A percentile compares a stretch with the other conserved stretches of the same genome.
Evolutionary conservation across 2,113 vertebrate species (phyloP).

Genomic region (Tauraco erythrolophus): DNA sequence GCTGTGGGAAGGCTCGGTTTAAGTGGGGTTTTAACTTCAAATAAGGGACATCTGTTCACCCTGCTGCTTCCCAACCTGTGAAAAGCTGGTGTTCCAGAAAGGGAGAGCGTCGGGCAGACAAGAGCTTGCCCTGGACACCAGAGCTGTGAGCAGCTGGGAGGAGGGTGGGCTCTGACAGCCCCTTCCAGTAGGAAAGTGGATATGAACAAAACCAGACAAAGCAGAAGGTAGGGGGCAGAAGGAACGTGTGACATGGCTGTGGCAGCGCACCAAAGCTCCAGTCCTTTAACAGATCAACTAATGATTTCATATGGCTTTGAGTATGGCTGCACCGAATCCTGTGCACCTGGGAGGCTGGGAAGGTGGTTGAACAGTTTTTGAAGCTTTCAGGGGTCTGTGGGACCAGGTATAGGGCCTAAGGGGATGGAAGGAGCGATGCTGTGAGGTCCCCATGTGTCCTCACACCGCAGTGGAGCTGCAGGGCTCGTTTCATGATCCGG

Average conservation of each 20-base stretch:
- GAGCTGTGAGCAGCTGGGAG: not conserved
- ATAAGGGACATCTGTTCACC: slow-evolving; percentile 6
- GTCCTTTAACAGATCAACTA: not conserved
- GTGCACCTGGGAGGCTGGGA: not conserved
- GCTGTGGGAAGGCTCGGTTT: not conserved
- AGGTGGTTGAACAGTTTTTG: not conserved
- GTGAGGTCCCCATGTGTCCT: not conserved
- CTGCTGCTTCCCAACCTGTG: not conserved
- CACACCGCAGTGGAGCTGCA: rapidly evolving
- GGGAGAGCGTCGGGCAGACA: rapidly evolving
- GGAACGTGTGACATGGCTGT: too few relatives aligned
- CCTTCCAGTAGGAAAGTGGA: not conserved
- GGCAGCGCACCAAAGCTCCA: not conserved
- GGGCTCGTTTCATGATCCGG: rapidly evolving
- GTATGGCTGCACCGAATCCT: rapidly evolving
- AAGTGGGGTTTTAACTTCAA: not conserved
- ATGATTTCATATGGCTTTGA: not conserved
- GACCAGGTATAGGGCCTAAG: not conserved
- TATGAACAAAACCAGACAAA: not conserved
- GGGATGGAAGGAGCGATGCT: not conserved
- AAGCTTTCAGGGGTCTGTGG: not conserved
- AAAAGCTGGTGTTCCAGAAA: not conserved
- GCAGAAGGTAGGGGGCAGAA: not conserved
- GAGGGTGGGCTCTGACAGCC: not conserved
- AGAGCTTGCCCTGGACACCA: not conserved